Conservation (phyloP, 1,140 invertebrate species). For the Leptopilina clavipes region DNA sequence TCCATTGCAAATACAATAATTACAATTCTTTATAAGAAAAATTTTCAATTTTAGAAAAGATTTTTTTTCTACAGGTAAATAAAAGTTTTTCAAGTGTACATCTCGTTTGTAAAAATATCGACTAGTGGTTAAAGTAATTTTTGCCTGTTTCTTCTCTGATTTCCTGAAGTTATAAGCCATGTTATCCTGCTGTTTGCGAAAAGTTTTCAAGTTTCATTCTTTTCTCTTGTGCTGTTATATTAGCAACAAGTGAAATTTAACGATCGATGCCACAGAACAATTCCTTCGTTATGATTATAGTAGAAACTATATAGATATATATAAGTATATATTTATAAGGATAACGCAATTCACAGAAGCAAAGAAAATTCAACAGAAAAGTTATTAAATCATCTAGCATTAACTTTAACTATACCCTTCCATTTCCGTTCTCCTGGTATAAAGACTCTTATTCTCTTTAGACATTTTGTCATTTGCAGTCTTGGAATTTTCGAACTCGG, state of each 20-base stretch:
- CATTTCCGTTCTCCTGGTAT: constrained; percentile 8
- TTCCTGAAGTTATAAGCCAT: not conserved
- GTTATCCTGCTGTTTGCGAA: not conserved
- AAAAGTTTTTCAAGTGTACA: no score
- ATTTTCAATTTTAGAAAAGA: no score
- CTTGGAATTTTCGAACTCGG: not conserved
- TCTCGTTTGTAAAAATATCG: not conserved
- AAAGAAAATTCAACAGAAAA: not conserved
- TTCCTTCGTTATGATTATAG: constrained; percentile 19
- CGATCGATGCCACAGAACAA: not conserved
- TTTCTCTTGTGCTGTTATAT: not conserved
- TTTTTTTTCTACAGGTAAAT: no score
- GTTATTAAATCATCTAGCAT: constrained; percentile 19
- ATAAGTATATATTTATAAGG: not conserved
- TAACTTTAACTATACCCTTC: constrained; percentile 10
- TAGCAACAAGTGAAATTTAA: constrained; percentile 20
- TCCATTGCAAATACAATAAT: no score
- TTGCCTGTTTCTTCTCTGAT: not conserved
- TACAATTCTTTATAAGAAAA: no score
- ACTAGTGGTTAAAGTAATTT: not conserved
- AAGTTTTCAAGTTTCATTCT: not conserved
- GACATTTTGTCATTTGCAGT: constrained; percentile 1
- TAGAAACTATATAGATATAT: not conserved
- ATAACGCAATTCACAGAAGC: not conserved
- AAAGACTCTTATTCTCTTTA: constrained; percentile 1